Conservation (phyloP, 2,797 vertebrate species). For the Nannoperca obscura region DNA sequence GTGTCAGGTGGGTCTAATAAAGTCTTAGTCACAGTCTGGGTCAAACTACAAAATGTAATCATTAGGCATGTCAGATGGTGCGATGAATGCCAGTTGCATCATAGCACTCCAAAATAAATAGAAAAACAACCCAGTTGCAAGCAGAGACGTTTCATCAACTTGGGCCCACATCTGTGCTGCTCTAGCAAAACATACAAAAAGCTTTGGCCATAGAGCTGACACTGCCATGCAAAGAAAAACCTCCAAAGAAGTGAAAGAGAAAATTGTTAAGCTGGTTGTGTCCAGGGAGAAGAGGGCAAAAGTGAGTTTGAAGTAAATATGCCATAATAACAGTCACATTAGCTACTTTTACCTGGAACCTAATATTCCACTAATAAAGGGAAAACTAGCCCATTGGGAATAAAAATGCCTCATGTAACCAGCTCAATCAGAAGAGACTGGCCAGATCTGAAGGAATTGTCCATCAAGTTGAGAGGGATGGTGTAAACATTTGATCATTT, state of each 20-base stretch:
- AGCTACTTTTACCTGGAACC: too few species aligned
- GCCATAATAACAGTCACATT: not conserved
- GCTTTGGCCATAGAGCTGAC: not conserved
- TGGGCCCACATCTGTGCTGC: not conserved
- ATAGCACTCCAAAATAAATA: not conserved
- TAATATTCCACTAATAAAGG: too few species aligned
- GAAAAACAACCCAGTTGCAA: not conserved
- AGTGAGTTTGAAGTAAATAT: too few species aligned
- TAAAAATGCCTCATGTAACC: too few species aligned
- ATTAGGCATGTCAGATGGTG: not conserved
- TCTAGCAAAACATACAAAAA: not conserved
- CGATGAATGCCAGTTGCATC: slow-evolving; percentile 4
- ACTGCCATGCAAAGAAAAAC: not conserved
- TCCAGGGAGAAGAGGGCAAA: not conserved
- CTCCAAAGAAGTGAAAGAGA: not conserved
- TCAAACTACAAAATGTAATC: not conserved
- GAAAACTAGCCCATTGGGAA: too few species aligned
- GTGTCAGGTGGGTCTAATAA: not conserved
- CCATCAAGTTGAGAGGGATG: too few species aligned
- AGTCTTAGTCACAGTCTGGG: not conserved
- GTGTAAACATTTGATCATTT: too few species aligned
- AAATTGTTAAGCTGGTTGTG: not conserved
- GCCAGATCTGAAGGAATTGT: too few species aligned
- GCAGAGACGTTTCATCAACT: slow-evolving; percentile 7
- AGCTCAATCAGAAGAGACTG: too few species aligned